Evolutionary conservation across 2,888 invertebrate genomes (phyloP).

Genomic region (Dolichopus griseipennis): DNA sequence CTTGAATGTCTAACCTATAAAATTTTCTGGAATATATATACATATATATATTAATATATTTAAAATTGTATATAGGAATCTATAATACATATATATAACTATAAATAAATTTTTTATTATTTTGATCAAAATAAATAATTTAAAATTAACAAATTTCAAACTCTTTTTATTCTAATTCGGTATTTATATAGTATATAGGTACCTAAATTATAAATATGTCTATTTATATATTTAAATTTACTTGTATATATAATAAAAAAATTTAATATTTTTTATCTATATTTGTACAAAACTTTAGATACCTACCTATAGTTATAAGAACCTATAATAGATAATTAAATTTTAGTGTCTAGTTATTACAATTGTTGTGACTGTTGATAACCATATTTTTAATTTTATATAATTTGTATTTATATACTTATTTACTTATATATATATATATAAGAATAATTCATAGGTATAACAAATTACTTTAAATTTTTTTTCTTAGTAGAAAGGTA

Average conservation of each 20-base stretch:
- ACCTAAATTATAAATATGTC: neutral
- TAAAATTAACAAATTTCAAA: neutral
- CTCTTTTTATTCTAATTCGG: neutral
- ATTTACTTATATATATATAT: neutral
- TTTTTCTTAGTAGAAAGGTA: no score
- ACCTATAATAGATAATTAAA: no score
- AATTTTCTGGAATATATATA: neutral
- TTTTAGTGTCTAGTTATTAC: neutral
- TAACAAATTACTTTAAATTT: neutral
- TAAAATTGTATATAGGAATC: neutral
- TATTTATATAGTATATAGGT: neutral
- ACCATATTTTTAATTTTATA: neutral
- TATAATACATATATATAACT: neutral
- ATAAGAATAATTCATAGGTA: neutral
- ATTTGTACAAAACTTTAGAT: no score
- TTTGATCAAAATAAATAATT: neutral
- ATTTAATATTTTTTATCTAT: no score
- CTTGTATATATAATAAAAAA: neutral
- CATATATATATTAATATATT: neutral
- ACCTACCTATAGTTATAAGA: no score
- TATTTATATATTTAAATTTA: neutral
- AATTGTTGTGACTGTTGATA: neutral
- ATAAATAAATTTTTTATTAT: slow-evolving; percentile 1
- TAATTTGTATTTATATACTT: neutral
- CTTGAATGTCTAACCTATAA: slow-evolving; percentile 3